Conservation (phyloP, 2,797 vertebrate species). For the Helarctos malayanus region DNA sequence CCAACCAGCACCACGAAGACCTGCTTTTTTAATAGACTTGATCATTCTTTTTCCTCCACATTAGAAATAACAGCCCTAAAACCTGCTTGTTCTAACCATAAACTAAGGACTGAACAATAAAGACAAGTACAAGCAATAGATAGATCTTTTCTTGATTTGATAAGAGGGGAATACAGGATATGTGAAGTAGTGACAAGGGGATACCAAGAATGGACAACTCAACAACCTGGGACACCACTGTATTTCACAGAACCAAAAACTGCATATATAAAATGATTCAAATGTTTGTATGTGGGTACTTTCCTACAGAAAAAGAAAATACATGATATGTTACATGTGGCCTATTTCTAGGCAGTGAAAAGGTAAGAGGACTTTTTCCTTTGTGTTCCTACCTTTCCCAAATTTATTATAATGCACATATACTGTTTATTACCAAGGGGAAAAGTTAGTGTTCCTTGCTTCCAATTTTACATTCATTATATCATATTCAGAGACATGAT, state of each 20-base stretch:
- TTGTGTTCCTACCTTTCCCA: constrained; percentile 7
- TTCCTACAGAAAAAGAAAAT: constrained; percentile 40
- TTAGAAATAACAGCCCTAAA: constrained; percentile 62
- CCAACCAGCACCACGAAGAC: constrained; percentile 11
- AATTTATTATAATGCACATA: constrained; percentile 17
- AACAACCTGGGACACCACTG: neutral
- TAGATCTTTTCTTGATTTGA: constrained; percentile 38
- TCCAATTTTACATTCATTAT: constrained; percentile 35
- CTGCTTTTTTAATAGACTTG: constrained; percentile 19
- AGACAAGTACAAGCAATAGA: neutral
- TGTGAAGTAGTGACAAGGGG: neutral
- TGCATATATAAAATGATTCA: neutral
- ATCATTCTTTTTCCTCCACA: constrained; percentile 30
- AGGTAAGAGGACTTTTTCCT: neutral
- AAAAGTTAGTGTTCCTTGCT: neutral
- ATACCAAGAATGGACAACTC: neutral
- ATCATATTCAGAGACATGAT: constrained; percentile 13
- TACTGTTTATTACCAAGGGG: neutral
- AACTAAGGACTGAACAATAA: neutral
- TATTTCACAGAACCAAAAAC: constrained; percentile 52
- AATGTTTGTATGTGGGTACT: neutral
- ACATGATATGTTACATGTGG: neutral
- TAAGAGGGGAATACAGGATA: neutral
- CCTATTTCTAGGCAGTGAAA: neutral
- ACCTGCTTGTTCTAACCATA: constrained; percentile 42